Evolutionary conservation across 2,113 vertebrate genomes (phyloP).

Genomic region (Lathamus discolor): DNA sequence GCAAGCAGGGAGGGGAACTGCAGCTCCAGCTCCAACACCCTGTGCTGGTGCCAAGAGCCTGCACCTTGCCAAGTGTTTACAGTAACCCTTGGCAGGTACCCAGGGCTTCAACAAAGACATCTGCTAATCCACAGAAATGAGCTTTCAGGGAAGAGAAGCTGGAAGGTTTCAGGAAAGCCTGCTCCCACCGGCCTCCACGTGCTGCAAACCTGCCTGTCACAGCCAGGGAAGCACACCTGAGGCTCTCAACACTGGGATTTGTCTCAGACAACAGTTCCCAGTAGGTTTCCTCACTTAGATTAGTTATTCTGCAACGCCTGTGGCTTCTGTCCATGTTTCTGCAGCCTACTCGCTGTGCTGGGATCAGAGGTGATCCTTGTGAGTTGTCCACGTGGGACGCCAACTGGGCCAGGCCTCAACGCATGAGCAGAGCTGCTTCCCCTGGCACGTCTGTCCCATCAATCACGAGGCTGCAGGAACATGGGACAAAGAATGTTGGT

Average conservation of each 20-base stretch:
- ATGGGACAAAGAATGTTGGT: neutral
- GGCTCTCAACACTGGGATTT: neutral
- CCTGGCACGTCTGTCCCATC: neutral
- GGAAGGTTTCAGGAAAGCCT: neutral
- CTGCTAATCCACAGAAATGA: neutral
- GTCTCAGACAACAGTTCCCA: neutral
- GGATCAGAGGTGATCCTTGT: neutral
- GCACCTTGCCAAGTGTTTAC: conserved; percentile 50
- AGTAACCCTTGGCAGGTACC: conserved; percentile 33
- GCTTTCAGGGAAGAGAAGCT: conserved; percentile 36
- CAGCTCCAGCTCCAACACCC: neutral
- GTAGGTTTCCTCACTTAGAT: neutral
- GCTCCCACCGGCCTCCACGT: neutral
- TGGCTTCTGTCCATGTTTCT: neutral
- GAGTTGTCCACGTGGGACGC: neutral
- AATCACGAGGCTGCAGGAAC: neutral
- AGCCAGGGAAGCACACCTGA: neutral
- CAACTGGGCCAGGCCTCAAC: neutral
- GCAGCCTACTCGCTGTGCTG: neutral
- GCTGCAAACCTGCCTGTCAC: neutral
- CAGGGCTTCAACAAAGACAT: conserved; percentile 30
- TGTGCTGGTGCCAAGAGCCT: neutral
- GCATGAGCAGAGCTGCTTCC: neutral
- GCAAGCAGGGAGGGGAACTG: neutral
- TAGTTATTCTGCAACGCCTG: neutral